A percentile compares a stretch with the other conserved stretches of the same genome.
phyloP scores from a whole-genome alignment of 1,140 invertebrate genomes.

The Epicauta chinensis region DNA sequence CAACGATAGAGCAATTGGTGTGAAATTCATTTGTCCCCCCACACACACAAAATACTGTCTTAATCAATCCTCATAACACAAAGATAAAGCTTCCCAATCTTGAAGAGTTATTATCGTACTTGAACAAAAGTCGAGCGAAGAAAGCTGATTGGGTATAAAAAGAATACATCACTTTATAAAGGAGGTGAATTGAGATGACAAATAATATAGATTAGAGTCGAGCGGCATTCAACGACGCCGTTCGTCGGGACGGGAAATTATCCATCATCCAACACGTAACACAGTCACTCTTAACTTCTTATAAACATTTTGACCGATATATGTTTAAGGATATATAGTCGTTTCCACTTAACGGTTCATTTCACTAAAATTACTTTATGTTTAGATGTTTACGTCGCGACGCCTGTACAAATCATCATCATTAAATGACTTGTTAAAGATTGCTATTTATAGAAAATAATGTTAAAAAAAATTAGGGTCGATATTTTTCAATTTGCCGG shows the following conservation, averaged over 20 bases:
- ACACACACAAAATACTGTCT: slow-evolving; percentile 17
- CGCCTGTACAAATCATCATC: no score
- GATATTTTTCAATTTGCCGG: no score
- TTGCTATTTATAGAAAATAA: no score
- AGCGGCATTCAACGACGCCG: slow-evolving; percentile 34
- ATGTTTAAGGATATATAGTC: no score
- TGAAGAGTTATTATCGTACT: slow-evolving; percentile 31
- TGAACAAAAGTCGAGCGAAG: slow-evolving; percentile 34
- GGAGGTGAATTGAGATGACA: slow-evolving; percentile 40
- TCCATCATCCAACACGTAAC: slow-evolving; percentile 28
- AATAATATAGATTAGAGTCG: slow-evolving; percentile 35
- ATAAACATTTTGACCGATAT: no score
- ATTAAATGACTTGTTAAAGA: no score
- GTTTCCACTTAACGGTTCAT: no score
- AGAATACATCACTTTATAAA: slow-evolving; percentile 39
- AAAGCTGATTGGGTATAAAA: slow-evolving; percentile 36
- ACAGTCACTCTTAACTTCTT: no score
- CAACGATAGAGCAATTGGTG: slow-evolving; percentile 36
- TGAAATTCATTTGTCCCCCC: slow-evolving; percentile 38
- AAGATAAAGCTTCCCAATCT: slow-evolving; percentile 35
- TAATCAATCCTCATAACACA: slow-evolving; percentile 39
- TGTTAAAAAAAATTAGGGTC: no score
- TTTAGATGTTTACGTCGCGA: no score
- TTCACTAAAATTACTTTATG: no score
- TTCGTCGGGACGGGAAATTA: slow-evolving; percentile 34